A percentile compares a stretch with the other conserved stretches of the same genome.
phyloP scores from a whole-genome alignment of 2,113 vertebrate species.

The Cyphomyrus discorhynchus region DNA sequence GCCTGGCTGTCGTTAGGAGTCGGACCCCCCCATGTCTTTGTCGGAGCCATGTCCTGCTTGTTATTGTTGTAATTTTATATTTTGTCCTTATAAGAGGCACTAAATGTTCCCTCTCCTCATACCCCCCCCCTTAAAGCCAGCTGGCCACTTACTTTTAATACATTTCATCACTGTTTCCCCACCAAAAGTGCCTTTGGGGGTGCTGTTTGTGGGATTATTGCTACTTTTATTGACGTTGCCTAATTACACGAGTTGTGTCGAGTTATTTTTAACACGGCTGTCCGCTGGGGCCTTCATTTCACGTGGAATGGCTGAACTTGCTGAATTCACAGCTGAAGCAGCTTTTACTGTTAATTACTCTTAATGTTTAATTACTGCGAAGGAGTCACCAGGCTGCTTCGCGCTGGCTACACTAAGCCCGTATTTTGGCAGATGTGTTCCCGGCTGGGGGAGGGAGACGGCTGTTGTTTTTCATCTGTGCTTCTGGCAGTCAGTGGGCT shows the following conservation, averaged over 20 bases:
- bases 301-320: not conserved
- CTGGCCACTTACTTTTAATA: not conserved
- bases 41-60: not conserved
- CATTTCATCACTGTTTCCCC: not conserved
- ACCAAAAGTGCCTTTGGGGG: not conserved
- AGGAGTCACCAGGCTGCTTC: not conserved
- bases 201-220: not conserved
- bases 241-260: not conserved
- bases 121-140: not conserved
- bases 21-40: not conserved
- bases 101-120: not conserved
- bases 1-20: not conserved
- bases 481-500: not conserved
- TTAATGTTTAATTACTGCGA: slow-evolving; percentile 18
- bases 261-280: slow-evolving; percentile 27
- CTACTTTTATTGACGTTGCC: not conserved
- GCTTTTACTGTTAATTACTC: slow-evolving; percentile 1
- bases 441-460: not conserved
- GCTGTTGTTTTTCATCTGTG: not conserved
- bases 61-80: not conserved
- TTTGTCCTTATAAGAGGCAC: not conserved
- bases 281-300: slow-evolving; percentile 18
- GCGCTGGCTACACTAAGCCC: not conserved
- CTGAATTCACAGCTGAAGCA: slow-evolving; percentile 17
- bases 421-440: not conserved